Base-by-base conservation (phyloP, 2,113 vertebrate species). In the Solea solea region DNA sequence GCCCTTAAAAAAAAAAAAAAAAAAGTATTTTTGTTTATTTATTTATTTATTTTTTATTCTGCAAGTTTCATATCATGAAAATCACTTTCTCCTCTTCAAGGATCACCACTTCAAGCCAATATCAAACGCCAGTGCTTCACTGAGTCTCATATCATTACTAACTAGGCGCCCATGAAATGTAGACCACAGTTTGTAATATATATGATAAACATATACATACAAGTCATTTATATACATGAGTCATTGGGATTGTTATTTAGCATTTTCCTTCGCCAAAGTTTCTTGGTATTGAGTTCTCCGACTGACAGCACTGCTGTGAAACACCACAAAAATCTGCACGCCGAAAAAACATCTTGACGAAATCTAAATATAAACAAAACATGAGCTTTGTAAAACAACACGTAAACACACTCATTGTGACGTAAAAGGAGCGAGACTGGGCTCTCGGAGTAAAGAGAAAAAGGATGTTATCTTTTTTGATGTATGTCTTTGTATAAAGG, bases 401-500 rank as follows among this genome's bases (percentile, higher is more conserved):
- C 15, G 9, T 5, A 11, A 42, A 75, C 28, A 49, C 2, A 13
- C 44, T 39, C 34, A 40, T 39, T 10, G 39, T 48, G 21, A 45
- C 0, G 5, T 48, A 45, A 46, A 57, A 50, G 13, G 55, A 40
- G 12, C 50, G 27, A 59, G 34, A 69, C 40, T 11, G 28, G 50
- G 40, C 68, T 49, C 16, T 63, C 15, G 67, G 46, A 58, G 51
- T 8, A 57, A 45, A n/a, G 42, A 41, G 51, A 25, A 42, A 21
- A 39, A n/a, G 8, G 21, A 46, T n/a, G 2, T 46, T 14, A 41
- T 42, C 8, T 44, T 44, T 39, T 69, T 13, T 58, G 44, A 68
- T 64, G 68, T 48, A 76, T 25, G 62, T 50, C 54, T 40, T 80
- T 25, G 7, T n/a, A 21, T 9, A 25, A 15, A 25, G 15, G 42